Evolutionary conservation across 2,113 vertebrate genomes (phyloP), one percentile per base, ranked within the genome.

Genomic region (Oreamnos americanus): DNA sequence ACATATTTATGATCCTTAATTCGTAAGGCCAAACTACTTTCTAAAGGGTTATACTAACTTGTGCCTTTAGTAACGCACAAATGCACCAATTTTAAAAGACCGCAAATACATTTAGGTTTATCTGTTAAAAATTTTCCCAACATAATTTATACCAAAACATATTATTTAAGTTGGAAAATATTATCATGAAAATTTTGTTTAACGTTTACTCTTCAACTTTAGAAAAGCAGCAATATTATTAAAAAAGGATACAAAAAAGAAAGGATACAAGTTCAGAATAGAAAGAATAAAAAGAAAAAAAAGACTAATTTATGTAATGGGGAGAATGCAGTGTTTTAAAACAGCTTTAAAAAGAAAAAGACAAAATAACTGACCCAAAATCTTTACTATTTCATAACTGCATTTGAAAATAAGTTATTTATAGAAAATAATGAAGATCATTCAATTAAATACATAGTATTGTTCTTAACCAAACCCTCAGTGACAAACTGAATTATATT

Each of bases 391-490:
- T 90, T 95, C 67, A 84, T 55, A 26, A 87, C 9, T 95, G 45
- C 9, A 94, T 82, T 58, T 90, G 67, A 96, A 96, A 97, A 62
- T 78, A 74, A 94, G 60, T 78, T 71, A 91, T 90, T 91, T 88
- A 91, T 21, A 96, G 53, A 96, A 93, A 96, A 95, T 88, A 83
- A 93, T 92, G 76, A 0, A 87, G 53, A 74, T 14, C 5, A 39
- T 19, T 57, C 64, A 96, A 89, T 64, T 86, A 94, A 89, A 79
- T 45, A 36, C n/a, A 95, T 21, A 51, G 25, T 82, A 55, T 2
- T 89, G 4, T 90, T 30, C 5, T 83, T 60, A 95, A 91, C 92
- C 71, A 7, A 55, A 90, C 51, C 95, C 97, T 96, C 76, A 64
- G 43, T 13, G 51, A 94, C 30, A 93, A 17, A 7, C 49, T 33